Percentiles rank a stretch among this genome's conserved stretches.
These are phyloP conservation scores for Staurois parvus DNA, from an alignment of 2,797 vertebrate species.

Conservation along the genomic window DNA sequence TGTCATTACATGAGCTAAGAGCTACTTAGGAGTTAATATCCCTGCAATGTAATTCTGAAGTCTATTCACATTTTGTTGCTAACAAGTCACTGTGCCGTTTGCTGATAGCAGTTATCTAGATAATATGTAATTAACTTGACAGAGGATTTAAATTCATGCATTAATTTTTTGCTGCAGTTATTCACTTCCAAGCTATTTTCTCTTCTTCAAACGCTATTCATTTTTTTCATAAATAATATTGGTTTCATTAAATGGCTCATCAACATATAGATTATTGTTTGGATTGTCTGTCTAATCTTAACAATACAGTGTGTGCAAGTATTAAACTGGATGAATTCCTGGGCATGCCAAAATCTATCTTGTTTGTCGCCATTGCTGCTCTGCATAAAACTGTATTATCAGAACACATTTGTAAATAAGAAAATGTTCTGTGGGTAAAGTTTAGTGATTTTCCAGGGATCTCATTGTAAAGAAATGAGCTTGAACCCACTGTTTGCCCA, in stretches of 20 bases:
- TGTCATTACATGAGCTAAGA: conserved; percentile 12
- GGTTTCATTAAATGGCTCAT: conserved; percentile 39
- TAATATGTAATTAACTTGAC: conserved; percentile 61
- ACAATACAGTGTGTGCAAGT: background rate
- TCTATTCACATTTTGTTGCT: conserved; percentile 50
- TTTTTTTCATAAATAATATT: conserved; percentile 27
- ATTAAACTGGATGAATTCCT: background rate
- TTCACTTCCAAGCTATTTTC: conserved; percentile 54
- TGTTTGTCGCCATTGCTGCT: background rate
- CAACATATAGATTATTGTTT: conserved; percentile 28
- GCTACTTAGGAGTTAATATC: conserved; percentile 37
- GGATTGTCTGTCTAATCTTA: conserved; percentile 27
- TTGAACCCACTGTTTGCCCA: background rate
- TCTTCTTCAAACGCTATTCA: conserved; percentile 28
- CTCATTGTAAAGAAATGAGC: background rate
- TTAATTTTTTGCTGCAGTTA: conserved; percentile 43
- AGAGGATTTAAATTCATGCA: conserved; percentile 54
- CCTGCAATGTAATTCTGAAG: conserved; percentile 19
- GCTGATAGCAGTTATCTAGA: conserved; percentile 59
- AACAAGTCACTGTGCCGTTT: conserved; percentile 42
- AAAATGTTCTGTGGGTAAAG: background rate
- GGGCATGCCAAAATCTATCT: background rate
- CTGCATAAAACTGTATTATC: background rate
- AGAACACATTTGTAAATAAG: background rate
- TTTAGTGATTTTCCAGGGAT: background rate